Evolutionary conservation across 2,888 invertebrate species (phyloP).

Genomic region (Elysia crispata): DNA sequence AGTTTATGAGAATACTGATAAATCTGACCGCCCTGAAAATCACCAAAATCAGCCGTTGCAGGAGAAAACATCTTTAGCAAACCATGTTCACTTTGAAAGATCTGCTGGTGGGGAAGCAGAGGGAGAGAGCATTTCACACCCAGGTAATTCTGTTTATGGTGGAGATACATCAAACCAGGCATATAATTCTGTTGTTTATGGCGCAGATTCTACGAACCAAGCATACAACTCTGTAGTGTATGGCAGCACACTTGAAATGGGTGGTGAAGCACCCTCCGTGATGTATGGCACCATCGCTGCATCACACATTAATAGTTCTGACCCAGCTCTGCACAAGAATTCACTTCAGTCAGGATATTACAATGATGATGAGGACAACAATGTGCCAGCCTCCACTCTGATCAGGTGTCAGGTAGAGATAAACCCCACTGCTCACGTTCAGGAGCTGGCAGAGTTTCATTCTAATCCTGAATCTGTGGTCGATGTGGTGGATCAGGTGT

Average conservation of each 20-base stretch:
- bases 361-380: conserved; percentile 14
- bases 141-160: conserved; percentile 12
- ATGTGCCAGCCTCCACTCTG: background rate
- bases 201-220: conserved; percentile 5
- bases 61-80: background rate
- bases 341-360: conserved; percentile 40
- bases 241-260: background rate
- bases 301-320: conserved; percentile 22
- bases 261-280: conserved; percentile 23
- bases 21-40: background rate
- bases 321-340: conserved; percentile 11
- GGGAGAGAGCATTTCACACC: background rate
- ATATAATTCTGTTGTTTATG: conserved; percentile 43
- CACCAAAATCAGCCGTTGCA: background rate
- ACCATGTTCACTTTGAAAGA: conserved; percentile 43
- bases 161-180: conserved; percentile 33
- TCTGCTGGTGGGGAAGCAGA: conserved; percentile 15
- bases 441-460: background rate
- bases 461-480: conserved; percentile 33
- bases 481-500: conserved; percentile 27
- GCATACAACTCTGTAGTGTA: conserved; percentile 30
- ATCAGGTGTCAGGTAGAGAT: conserved; percentile 11
- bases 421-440: background rate
- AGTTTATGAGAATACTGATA: conserved; percentile 43
- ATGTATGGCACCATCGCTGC: conserved; percentile 21